Conservation (phyloP, 2,888 invertebrate genomes). For the Eurytoma californica region DNA sequence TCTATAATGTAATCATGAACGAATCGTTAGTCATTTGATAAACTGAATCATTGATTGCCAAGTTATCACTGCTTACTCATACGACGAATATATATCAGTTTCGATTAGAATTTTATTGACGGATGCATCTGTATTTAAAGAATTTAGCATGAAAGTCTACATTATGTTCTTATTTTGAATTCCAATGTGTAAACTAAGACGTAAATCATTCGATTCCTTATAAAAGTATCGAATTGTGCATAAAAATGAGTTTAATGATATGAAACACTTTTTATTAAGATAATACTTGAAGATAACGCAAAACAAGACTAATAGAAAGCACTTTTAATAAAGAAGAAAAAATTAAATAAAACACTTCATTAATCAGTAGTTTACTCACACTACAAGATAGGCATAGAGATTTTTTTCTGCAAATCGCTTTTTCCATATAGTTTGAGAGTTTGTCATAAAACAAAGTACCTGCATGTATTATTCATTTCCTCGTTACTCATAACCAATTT, state of each 20-base stretch:
- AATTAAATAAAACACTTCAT: background rate
- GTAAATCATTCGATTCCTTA: too few species aligned
- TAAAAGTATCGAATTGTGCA: too few species aligned
- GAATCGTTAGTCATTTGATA: conserved; percentile 42
- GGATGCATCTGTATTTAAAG: conserved; percentile 11
- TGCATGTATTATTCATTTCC: too few species aligned
- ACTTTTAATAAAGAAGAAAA: background rate
- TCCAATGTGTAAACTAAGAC: background rate
- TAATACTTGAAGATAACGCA: too few species aligned
- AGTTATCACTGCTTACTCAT: conserved; percentile 24
- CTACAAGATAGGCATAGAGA: too few species aligned
- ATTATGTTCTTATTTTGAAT: conserved; percentile 1
- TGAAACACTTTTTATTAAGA: too few species aligned
- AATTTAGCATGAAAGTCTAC: conserved; percentile 1
- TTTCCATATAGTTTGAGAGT: too few species aligned
- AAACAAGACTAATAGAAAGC: background rate
- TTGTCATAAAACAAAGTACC: too few species aligned
- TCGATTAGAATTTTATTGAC: conserved; percentile 37
- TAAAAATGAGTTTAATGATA: too few species aligned
- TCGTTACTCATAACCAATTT: too few species aligned
- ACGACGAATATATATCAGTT: conserved; percentile 27
- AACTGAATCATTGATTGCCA: conserved; percentile 31
- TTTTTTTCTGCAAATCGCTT: too few species aligned
- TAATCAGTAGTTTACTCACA: too few species aligned
- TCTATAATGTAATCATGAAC: conserved; percentile 30